Evolutionary conservation across 2,113 vertebrate genomes (phyloP).

Genomic region (Anarhynchus alexandrinus): DNA sequence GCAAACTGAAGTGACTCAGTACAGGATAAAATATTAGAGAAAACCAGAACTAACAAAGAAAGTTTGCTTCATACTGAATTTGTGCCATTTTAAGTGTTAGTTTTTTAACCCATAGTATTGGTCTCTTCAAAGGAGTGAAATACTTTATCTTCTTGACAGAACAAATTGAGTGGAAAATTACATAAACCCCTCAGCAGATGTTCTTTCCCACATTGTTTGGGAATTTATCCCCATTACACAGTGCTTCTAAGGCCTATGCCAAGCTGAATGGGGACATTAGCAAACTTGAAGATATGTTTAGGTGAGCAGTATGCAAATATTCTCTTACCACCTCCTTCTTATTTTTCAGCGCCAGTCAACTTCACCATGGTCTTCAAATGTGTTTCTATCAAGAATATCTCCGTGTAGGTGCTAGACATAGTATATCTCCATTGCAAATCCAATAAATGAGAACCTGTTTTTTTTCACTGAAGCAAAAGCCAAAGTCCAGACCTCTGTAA

Average conservation of each 20-base stretch:
- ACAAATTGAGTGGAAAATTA: constrained; percentile 85
- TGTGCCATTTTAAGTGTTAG: constrained; percentile 48
- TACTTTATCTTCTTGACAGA: constrained; percentile 84
- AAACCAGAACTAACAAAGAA: constrained; percentile 1
- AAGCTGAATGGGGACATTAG: constrained; percentile 45
- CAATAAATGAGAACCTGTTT: neutral
- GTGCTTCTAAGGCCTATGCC: constrained; percentile 65
- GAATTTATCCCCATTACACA: constrained; percentile 70
- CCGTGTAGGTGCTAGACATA: constrained; percentile 27
- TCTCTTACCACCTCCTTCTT: neutral
- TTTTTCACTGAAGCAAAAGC: constrained; percentile 37
- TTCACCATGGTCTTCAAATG: neutral
- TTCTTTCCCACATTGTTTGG: constrained; percentile 77
- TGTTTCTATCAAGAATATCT: neutral
- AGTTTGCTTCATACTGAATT: constrained; percentile 36
- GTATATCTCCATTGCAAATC: constrained; percentile 63
- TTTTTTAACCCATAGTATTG: constrained; percentile 57
- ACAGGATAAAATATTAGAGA: neutral
- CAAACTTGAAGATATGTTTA: constrained; percentile 27
- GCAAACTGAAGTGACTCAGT: neutral
- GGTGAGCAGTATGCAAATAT: constrained; percentile 40
- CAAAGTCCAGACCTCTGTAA: constrained; percentile 54
- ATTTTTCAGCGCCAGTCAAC: neutral
- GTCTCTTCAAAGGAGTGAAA: constrained; percentile 77
- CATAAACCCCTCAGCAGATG: constrained; percentile 81